Conservation (phyloP, 2,888 invertebrate species). For the Megaustenia siamemsis region DNA sequence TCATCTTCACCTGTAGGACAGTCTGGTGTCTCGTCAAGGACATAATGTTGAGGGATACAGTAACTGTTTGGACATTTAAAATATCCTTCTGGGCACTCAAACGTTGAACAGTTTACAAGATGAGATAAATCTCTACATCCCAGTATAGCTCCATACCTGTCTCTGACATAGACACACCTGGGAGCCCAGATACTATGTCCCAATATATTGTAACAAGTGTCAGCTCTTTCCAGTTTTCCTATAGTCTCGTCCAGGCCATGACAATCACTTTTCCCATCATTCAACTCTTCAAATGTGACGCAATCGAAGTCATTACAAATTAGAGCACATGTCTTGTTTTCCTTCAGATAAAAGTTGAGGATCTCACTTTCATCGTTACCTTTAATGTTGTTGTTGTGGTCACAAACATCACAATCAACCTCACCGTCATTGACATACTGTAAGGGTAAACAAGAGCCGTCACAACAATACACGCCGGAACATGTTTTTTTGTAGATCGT, state of each 20-base stretch:
- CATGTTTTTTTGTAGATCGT: no score
- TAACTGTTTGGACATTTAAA: background rate
- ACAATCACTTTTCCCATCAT: background rate
- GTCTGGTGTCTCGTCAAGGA: background rate
- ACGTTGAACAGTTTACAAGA: background rate
- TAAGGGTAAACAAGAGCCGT: no score
- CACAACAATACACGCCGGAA: no score
- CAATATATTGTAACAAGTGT: background rate
- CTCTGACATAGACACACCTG: slow-evolving; percentile 32
- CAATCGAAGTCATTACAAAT: background rate
- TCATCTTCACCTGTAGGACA: slow-evolving; percentile 11
- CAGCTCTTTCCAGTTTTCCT: slow-evolving; percentile 15
- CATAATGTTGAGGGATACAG: slow-evolving; percentile 9
- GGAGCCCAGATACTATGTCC: background rate
- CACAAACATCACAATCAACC: no score
- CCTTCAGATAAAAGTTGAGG: background rate
- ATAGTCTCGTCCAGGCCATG: slow-evolving; percentile 4
- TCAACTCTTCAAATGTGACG: background rate
- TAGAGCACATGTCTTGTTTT: background rate
- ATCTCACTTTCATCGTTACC: background rate
- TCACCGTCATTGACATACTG: no score
- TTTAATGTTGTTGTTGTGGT: no score
- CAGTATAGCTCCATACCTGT: background rate
- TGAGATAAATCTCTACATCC: slow-evolving; percentile 34
- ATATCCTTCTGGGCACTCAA: slow-evolving; percentile 2